Evolutionary conservation across 2,113 vertebrate species (phyloP).

Genomic region (Cavia aperea): DNA sequence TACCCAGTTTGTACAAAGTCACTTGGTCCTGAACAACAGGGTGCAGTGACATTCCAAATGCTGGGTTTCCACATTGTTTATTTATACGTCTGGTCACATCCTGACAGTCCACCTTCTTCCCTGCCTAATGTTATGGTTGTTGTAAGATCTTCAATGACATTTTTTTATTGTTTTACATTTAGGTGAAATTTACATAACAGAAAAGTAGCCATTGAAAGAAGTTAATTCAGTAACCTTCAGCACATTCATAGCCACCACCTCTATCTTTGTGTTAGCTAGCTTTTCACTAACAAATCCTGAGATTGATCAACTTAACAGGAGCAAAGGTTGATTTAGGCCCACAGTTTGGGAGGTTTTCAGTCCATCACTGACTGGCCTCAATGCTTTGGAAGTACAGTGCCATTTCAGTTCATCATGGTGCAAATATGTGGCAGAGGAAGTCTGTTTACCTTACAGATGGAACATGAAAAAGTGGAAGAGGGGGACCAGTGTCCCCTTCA

Average conservation of each 20-base stretch:
- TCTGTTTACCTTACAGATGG: background rate
- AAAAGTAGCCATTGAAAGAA: background rate
- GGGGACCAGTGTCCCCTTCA: background rate
- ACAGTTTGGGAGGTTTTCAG: background rate
- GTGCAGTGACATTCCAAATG: background rate
- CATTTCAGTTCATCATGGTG: too few relatives aligned
- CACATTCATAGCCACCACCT: background rate
- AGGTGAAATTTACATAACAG: background rate
- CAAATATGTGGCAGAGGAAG: rapidly evolving
- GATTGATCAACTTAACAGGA: background rate
- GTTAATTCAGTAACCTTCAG: background rate
- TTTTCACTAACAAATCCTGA: background rate
- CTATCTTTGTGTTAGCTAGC: background rate
- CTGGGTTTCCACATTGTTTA: background rate
- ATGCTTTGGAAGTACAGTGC: background rate
- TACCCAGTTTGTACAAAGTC: background rate
- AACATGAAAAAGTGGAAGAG: background rate
- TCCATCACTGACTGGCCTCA: too few relatives aligned
- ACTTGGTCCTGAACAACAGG: background rate
- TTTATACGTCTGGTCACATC: background rate
- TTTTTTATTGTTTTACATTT: background rate
- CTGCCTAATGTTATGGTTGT: background rate
- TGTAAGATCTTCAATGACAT: background rate
- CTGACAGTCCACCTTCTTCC: background rate
- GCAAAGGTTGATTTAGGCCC: background rate